Conservation (phyloP, 2,888 invertebrate genomes). For the Thera britannica region DNA sequence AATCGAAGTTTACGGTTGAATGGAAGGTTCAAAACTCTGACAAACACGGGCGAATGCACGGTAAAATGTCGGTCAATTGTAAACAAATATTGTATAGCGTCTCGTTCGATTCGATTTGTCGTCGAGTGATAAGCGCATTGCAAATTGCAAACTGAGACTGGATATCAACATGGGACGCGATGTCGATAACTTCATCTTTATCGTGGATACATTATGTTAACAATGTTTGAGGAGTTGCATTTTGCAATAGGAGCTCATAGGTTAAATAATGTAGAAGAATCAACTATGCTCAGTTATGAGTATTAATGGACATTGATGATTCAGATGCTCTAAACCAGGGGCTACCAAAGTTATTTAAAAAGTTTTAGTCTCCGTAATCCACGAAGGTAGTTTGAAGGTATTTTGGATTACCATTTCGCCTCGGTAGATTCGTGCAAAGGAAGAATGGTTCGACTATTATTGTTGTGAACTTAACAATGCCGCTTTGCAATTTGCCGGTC, state of each 20-base stretch:
- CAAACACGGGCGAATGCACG: not conserved
- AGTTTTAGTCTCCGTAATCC: not conserved
- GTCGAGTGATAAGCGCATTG: slow-evolving; percentile 9
- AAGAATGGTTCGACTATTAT: slow-evolving; percentile 10
- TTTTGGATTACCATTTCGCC: not conserved
- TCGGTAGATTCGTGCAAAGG: not conserved
- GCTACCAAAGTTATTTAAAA: too few species aligned
- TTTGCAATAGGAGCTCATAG: too few species aligned
- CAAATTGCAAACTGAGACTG: slow-evolving; percentile 13
- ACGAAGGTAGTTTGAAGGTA: not conserved
- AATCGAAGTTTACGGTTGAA: not conserved
- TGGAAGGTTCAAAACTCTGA: slow-evolving; percentile 15
- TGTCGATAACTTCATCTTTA: slow-evolving; percentile 13
- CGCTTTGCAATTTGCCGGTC: slow-evolving; percentile 24
- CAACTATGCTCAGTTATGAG: too few species aligned
- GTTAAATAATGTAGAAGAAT: too few species aligned
- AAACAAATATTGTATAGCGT: slow-evolving; percentile 13
- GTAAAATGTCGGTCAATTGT: slow-evolving; percentile 5
- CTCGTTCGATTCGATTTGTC: slow-evolving; percentile 10
- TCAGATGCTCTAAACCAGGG: not conserved
- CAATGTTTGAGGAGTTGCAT: not conserved
- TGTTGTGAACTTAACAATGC: slow-evolving; percentile 17
- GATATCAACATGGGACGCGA: slow-evolving; percentile 6
- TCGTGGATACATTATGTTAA: not conserved
- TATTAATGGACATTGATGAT: slow-evolving; percentile 4